Percentiles rank a stretch among this genome's conserved stretches.
phyloP scores from a whole-genome alignment of 2,797 vertebrate species.

The Sylvilagus floridanus region DNA sequence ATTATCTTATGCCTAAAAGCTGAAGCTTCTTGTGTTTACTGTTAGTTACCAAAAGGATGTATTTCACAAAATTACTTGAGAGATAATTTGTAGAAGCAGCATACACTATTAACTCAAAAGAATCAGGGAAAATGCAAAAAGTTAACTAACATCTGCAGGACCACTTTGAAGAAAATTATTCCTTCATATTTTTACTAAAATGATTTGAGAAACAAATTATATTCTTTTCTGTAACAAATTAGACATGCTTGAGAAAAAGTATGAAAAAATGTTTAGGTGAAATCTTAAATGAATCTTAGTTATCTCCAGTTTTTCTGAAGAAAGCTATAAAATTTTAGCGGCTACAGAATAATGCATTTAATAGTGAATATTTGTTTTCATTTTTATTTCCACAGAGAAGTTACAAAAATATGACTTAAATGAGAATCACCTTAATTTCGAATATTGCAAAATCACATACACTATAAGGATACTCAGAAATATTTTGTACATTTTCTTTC shows the following conservation, averaged over 20 bases:
- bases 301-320: background rate
- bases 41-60: constrained; percentile 15
- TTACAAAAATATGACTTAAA: background rate
- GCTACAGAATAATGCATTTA: background rate
- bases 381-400: background rate
- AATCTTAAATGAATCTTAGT: background rate
- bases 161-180: constrained; percentile 37
- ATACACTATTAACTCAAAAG: background rate
- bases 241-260: constrained; percentile 1
- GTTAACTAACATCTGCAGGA: constrained; percentile 3
- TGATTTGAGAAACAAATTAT: constrained; percentile 8
- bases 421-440: background rate
- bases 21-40: constrained; percentile 8
- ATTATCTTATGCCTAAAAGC: constrained; percentile 45
- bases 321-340: background rate
- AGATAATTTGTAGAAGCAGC: constrained; percentile 17
- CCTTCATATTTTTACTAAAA: background rate
- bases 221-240: constrained; percentile 1
- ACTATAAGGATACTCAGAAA: background rate
- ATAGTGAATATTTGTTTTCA: background rate
- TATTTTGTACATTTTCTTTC: background rate
- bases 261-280: background rate
- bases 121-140: background rate
- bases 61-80: constrained; percentile 63
- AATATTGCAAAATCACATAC: background rate